Evolutionary conservation across 2,888 invertebrate genomes (phyloP).

Genomic region (Pheosia gnoma): DNA sequence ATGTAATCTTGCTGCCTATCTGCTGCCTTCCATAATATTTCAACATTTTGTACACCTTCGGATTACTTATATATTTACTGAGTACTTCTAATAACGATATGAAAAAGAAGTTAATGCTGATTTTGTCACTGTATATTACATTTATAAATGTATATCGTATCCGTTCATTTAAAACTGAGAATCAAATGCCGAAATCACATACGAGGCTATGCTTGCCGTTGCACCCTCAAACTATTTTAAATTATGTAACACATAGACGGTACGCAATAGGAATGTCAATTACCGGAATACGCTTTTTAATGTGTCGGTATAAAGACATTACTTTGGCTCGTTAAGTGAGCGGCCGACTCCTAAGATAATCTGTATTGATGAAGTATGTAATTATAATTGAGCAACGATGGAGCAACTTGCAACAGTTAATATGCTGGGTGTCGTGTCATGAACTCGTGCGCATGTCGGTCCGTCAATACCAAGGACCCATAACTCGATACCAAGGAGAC

Average conservation of each 20-base stretch:
- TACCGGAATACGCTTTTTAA: slow-evolving; percentile 1
- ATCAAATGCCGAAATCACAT: no score
- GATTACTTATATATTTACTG: no score
- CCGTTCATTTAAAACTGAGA: no score
- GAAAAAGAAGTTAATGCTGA: no score
- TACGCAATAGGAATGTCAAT: neutral
- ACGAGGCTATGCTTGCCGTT: neutral
- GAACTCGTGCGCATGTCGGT: slow-evolving; percentile 8
- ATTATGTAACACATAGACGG: neutral
- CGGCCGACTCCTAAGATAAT: neutral
- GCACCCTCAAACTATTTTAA: no score
- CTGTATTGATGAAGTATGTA: slow-evolving; percentile 16
- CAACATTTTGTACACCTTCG: no score
- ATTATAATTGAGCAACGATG: slow-evolving; percentile 35
- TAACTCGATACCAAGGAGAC: slow-evolving; percentile 28
- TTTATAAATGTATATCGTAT: no score
- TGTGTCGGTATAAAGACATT: slow-evolving; percentile 3
- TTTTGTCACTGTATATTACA: no score
- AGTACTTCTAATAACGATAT: no score
- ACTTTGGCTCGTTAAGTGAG: neutral
- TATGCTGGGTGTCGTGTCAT: slow-evolving; percentile 21
- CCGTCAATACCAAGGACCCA: slow-evolving; percentile 23
- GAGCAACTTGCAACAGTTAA: slow-evolving; percentile 37
- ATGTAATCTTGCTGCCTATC: no score
- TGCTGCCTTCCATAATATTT: no score